Percentiles rank a stretch among this genome's conserved stretches.
These are phyloP conservation scores for Dione juno DNA, from an alignment of 2,888 invertebrate genomes.

Conservation along the genomic window DNA sequence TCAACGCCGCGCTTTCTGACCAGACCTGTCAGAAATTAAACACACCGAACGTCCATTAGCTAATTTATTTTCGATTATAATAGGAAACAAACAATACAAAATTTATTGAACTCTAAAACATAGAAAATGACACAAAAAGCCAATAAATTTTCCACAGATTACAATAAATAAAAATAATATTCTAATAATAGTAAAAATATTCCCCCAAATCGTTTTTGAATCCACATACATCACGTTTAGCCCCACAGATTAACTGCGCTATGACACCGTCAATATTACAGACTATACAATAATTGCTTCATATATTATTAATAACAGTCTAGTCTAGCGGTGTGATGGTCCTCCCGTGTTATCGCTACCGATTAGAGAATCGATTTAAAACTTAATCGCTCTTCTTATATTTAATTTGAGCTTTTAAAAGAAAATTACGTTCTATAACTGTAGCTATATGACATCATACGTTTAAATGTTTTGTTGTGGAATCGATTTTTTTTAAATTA, in stretches of 20 bases:
- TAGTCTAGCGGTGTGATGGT: slow-evolving; percentile 26
- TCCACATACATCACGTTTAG: too few relatives aligned
- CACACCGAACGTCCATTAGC: too few relatives aligned
- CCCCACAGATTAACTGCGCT: neutral
- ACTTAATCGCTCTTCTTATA: slow-evolving; percentile 10
- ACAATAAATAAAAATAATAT: neutral
- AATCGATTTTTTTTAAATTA: too few relatives aligned
- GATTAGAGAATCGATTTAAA: slow-evolving; percentile 24
- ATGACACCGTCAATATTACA: neutral
- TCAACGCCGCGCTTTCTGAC: too few relatives aligned
- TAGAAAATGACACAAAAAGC: too few relatives aligned
- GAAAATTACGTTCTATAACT: neutral
- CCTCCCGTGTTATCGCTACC: slow-evolving; percentile 31
- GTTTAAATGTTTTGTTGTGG: neutral
- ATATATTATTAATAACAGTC: slow-evolving; percentile 32
- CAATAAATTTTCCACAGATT: too few relatives aligned
- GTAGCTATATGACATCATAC: neutral
- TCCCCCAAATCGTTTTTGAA: neutral
- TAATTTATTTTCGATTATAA: too few relatives aligned
- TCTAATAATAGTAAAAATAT: neutral
- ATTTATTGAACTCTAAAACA: too few relatives aligned
- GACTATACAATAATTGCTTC: slow-evolving; percentile 29
- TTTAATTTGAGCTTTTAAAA: slow-evolving; percentile 10
- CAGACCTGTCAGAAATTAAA: too few relatives aligned
- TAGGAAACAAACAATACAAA: too few relatives aligned